Evolutionary conservation across 2,113 vertebrate genomes (phyloP), one percentile per base, ranked within the genome.

Genomic region (Seriola rivoliana): DNA sequence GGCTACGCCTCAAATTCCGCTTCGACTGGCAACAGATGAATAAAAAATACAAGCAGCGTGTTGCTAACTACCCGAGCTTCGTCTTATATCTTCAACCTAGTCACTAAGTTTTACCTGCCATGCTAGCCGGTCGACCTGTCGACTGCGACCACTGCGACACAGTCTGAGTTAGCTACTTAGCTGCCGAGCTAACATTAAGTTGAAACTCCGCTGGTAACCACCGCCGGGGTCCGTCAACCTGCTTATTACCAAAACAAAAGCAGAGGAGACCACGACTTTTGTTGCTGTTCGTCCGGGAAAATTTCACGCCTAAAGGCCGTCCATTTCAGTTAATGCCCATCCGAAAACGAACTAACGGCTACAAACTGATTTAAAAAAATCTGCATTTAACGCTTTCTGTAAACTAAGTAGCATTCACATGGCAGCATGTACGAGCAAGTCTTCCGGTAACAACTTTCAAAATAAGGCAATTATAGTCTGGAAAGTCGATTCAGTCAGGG

Each of bases 1-100:
- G 78, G 86, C 76, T 44, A 85, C 90, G 91, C 93, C 92, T 86
- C 85, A 70, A 80, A 78, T 73, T 75, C 65, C 50, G 67, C 66
- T 68, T 44, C 59, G 44, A 75, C 75, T 19, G 78, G 50, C 80
- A 77, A 87, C 72, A 85, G 78, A 89, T 81, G 48, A 38, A 12
- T 10, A 52, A 1, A 21, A 19, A n/a, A n/a, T 80, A 14, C 1
- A 59, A 32, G 11, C 40, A 40, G 62, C 21, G 58, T 25, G 62
- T n/a, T 21, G 38, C n/a, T 21, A 34, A 74, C 40, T 58, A 64
- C 9, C 5, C 2, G 9, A 55, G 12, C n/a, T 1, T 48, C 4
- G 14, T 7, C 4, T 8, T 64, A 12, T 4, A 4, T 8, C 12
- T 32, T 60, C 36, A 4, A 8, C 5, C 16, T 6, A 23, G 10